These are phyloP conservation scores for Caenorhabditis sp. DNA, from an alignment of 2,888 invertebrate genomes.

Conservation along the genomic window DNA sequence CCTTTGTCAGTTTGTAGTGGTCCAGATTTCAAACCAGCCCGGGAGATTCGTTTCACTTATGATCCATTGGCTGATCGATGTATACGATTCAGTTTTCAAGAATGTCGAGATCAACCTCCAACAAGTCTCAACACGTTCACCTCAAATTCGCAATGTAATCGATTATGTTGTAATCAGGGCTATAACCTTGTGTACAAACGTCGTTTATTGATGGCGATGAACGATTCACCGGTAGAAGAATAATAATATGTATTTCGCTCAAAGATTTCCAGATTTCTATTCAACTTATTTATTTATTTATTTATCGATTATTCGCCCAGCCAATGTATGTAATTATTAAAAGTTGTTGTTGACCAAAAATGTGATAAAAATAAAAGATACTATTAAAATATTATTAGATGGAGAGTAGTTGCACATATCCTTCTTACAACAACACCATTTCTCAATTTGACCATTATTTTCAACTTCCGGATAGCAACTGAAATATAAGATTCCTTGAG, in stretches of 20 bases:
- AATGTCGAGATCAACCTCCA: constrained; percentile 31
- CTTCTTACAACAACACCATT: constrained; percentile 30
- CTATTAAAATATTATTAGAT: not conserved
- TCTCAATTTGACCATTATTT: constrained; percentile 14
- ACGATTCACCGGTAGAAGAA: constrained; percentile 36
- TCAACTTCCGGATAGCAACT: constrained; percentile 26
- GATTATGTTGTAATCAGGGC: constrained; percentile 53
- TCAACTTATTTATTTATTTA: too few relatives aligned
- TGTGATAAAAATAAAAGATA: not conserved
- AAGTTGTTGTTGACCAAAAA: constrained; percentile 3
- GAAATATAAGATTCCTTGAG: too few relatives aligned
- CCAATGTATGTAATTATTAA: too few relatives aligned
- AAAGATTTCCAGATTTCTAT: too few relatives aligned
- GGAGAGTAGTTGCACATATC: constrained; percentile 20
- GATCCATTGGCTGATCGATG: constrained; percentile 50
- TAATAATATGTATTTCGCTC: too few relatives aligned
- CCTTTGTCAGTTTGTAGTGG: constrained; percentile 43
- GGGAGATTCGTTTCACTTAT: constrained; percentile 51
- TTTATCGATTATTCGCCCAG: too few relatives aligned
- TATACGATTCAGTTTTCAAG: constrained; percentile 43
- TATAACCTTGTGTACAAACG: constrained; percentile 51
- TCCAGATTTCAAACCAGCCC: constrained; percentile 39
- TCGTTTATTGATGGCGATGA: constrained; percentile 39
- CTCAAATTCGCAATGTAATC: constrained; percentile 46
- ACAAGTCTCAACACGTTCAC: constrained; percentile 41